Conservation (phyloP, 2,113 vertebrate genomes). For the Brienomyrus longianalis region DNA sequence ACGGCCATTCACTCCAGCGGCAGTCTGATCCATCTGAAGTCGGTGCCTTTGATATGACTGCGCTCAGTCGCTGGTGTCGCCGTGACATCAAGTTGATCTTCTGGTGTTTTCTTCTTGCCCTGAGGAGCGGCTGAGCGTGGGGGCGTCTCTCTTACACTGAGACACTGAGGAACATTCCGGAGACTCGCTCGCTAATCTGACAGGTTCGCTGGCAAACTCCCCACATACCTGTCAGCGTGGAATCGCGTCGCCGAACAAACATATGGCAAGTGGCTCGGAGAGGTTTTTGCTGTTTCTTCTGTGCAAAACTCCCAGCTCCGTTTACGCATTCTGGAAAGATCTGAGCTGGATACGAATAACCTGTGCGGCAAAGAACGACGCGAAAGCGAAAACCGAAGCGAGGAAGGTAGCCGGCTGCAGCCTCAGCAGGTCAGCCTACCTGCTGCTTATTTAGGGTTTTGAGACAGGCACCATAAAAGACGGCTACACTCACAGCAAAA, state of each 20-base stretch:
- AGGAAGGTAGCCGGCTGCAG: not conserved
- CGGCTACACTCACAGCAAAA: slow-evolving; percentile 25
- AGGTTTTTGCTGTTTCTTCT: not conserved
- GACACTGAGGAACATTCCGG: not conserved
- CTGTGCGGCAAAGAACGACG: not conserved
- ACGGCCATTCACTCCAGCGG: not conserved
- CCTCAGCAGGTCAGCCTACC: not conserved
- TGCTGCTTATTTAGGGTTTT: slow-evolving; percentile 1
- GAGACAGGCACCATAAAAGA: slow-evolving; percentile 22
- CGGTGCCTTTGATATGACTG: not conserved
- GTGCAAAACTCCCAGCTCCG: not conserved
- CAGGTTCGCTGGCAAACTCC: not conserved
- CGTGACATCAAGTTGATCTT: slow-evolving; percentile 6
- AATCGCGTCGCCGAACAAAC: not conserved
- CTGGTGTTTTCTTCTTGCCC: not conserved
- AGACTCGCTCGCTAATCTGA: not conserved
- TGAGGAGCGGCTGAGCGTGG: not conserved
- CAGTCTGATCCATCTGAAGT: not conserved
- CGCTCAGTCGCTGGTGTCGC: not conserved
- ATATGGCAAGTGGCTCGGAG: not conserved
- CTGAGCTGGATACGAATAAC: not conserved
- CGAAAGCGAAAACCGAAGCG: not conserved
- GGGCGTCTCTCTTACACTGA: not conserved
- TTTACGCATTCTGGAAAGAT: not conserved
- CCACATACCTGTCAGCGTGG: not conserved